Evolutionary conservation across 2,797 vertebrate species (phyloP).

Genomic region (Cygnus olor): DNA sequence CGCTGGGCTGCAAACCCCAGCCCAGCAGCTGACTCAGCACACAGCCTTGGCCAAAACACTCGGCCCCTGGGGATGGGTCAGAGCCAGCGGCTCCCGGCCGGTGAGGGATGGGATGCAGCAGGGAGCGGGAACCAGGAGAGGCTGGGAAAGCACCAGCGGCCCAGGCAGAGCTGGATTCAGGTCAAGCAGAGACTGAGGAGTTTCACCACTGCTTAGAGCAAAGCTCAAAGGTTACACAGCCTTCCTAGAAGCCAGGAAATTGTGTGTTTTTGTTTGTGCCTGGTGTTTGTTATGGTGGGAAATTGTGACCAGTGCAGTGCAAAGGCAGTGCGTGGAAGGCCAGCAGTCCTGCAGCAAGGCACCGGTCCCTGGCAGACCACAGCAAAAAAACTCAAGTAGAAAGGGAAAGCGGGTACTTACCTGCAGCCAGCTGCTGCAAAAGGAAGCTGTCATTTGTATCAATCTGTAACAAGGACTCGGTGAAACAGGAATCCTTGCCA

Average conservation of each 20-base stretch:
- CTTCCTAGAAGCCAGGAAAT: neutral
- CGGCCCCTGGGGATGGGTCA: neutral
- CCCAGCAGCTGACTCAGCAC: neutral
- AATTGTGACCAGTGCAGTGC: neutral
- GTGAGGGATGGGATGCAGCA: rapidly evolving
- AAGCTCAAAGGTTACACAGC: neutral
- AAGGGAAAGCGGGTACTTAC: neutral
- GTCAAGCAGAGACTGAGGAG: neutral
- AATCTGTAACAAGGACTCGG: neutral
- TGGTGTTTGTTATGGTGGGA: neutral
- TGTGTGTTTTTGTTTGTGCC: neutral
- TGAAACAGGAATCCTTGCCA: neutral
- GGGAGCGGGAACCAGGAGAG: neutral
- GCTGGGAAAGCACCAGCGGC: neutral
- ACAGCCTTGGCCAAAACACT: neutral
- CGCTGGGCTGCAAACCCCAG: neutral
- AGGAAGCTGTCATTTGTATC: neutral
- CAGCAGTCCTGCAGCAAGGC: neutral
- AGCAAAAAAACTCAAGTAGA: neutral
- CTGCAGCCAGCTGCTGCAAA: neutral
- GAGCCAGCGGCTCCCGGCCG: neutral
- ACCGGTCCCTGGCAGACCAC: neutral
- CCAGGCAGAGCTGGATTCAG: neutral
- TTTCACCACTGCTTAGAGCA: neutral
- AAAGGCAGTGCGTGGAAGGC: neutral